Evolutionary conservation across 1,140 invertebrate species (phyloP).

Genomic region (Brachionus manjavacas): DNA sequence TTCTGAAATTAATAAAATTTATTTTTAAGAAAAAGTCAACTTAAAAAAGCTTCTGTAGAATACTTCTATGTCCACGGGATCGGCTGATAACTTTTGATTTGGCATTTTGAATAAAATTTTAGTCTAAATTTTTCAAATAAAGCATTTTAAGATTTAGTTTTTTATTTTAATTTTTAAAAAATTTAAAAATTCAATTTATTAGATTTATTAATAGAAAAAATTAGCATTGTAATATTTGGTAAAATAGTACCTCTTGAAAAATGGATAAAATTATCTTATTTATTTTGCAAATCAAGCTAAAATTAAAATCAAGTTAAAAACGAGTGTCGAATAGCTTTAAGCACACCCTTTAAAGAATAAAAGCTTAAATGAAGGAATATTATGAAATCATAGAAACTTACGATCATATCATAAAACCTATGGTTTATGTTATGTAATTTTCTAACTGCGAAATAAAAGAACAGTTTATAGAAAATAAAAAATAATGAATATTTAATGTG

Average conservation of each 20-base stretch:
- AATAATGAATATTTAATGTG: not conserved
- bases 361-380: not conserved
- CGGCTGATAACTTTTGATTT: not conserved
- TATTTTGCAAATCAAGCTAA: not conserved
- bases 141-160: not conserved
- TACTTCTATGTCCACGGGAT: slow-evolving; percentile 17
- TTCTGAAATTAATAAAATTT: slow-evolving; percentile 62
- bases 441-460: not conserved
- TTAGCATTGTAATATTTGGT: not conserved
- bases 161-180: not conserved
- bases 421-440: not conserved
- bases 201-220: not conserved
- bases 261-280: not conserved
- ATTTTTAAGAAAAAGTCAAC: not conserved
- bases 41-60: not conserved
- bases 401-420: not conserved
- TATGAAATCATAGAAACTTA: not conserved
- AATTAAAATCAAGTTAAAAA: not conserved
- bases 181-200: not conserved
- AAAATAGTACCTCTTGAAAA: not conserved
- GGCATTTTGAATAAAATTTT: not conserved
- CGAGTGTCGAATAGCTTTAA: not conserved
- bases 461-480: not conserved
- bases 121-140: not conserved
- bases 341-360: not conserved